These are phyloP conservation scores for Ptilodon capucinus DNA, from an alignment of 2,888 invertebrate genomes.

Conservation along the genomic window DNA sequence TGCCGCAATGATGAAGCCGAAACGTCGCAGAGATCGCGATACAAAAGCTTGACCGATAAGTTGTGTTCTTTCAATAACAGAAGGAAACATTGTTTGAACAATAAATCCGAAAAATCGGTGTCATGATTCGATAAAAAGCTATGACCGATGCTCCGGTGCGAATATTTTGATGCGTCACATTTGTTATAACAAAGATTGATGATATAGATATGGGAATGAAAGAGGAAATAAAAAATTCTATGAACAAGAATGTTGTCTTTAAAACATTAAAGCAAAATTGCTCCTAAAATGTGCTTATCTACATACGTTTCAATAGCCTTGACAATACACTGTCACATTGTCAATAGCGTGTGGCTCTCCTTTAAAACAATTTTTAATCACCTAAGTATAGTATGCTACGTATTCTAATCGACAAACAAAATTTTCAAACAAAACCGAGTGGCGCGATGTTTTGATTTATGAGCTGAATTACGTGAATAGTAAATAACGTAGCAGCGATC, in stretches of 20 bases:
- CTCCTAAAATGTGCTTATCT: background rate
- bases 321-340: constrained; percentile 5
- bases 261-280: background rate
- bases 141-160: constrained; percentile 42
- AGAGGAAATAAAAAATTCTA: background rate
- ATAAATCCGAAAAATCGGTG: constrained; percentile 58
- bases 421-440: background rate
- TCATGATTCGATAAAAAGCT: constrained; percentile 57
- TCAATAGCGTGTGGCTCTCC: too few relatives aligned
- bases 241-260: background rate
- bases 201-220: constrained; percentile 6
- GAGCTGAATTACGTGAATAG: constrained; percentile 28
- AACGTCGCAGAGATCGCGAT: constrained; percentile 67
- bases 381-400: background rate
- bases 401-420: background rate
- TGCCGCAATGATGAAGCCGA: constrained; percentile 44
- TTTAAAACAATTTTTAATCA: background rate
- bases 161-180: constrained; percentile 41
- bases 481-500: constrained; percentile 36
- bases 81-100: constrained; percentile 76
- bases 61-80: constrained; percentile 72
- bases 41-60: constrained; percentile 81
- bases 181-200: constrained; percentile 25
- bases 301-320: constrained; percentile 20
- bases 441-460: constrained; percentile 36